Percentiles rank a stretch among this genome's conserved stretches.
Conservation (phyloP, 2,113 vertebrate species). For the Amblyornis subalaris region DNA sequence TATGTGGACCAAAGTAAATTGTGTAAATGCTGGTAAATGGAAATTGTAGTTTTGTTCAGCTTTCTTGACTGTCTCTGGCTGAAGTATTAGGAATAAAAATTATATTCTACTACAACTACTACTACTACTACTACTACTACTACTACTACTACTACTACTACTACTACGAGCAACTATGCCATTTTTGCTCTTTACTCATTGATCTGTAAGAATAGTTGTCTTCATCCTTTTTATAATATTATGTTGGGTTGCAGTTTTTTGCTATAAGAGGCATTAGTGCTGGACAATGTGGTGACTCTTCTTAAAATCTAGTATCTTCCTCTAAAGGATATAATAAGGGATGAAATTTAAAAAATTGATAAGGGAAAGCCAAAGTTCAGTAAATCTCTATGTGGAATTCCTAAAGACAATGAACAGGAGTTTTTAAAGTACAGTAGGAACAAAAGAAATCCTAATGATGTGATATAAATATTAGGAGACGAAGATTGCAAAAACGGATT, state of each 20-base stretch:
- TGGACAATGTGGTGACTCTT: background rate
- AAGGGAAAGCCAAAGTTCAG: background rate
- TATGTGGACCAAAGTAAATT: constrained; percentile 15
- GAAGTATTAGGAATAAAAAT: background rate
- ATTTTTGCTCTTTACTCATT: background rate
- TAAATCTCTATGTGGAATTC: background rate
- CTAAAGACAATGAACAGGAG: background rate
- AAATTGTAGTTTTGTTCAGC: background rate
- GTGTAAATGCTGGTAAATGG: background rate
- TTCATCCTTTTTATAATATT: background rate
- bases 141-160: too few relatives aligned
- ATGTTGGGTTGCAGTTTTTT: background rate
- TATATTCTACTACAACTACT: too few relatives aligned
- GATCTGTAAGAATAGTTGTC: background rate
- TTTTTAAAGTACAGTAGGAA: background rate
- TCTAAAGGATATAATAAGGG: background rate
- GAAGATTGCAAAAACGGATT: background rate
- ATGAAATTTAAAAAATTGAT: background rate
- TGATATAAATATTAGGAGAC: background rate
- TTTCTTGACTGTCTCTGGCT: background rate
- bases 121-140: too few relatives aligned
- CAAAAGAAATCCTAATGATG: background rate
- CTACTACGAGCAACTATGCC: background rate
- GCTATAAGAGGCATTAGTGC: background rate
- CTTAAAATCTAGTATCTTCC: background rate